Evolutionary conservation across 2,888 invertebrate genomes (phyloP).

Genomic region (Temnothorax unifasciatus): DNA sequence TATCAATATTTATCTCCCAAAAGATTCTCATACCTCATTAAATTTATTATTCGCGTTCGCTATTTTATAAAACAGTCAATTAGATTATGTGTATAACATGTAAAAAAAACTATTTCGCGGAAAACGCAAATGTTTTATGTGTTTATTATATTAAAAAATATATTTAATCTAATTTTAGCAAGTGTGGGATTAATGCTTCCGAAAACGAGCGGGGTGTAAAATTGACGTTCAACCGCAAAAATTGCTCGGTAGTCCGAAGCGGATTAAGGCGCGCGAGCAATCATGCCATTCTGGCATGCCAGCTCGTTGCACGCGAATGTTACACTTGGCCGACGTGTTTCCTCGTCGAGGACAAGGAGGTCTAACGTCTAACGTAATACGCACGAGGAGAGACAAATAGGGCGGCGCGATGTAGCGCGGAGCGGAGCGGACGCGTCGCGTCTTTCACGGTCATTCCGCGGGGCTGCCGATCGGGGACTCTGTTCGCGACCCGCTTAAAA

Average conservation of each 20-base stretch:
- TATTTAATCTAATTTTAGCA: neutral
- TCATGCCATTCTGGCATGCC: slow-evolving; percentile 20
- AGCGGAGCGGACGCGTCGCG: slow-evolving; percentile 20
- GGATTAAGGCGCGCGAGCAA: slow-evolving; percentile 1
- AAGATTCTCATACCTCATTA: neutral
- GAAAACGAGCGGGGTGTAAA: slow-evolving; percentile 7
- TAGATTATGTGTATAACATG: neutral
- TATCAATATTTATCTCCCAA: neutral
- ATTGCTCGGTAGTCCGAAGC: slow-evolving; percentile 8
- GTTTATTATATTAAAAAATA: neutral
- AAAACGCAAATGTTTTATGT: neutral
- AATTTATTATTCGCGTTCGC: neutral
- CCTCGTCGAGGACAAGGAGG: slow-evolving; percentile 40
- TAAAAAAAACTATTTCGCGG: neutral
- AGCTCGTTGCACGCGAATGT: slow-evolving; percentile 53
- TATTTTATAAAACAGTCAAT: neutral
- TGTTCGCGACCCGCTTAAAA: slow-evolving; percentile 72
- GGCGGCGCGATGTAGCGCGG: slow-evolving; percentile 22
- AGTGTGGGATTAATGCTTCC: neutral
- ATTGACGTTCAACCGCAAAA: neutral
- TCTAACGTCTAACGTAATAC: slow-evolving; percentile 69
- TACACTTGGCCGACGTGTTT: slow-evolving; percentile 50
- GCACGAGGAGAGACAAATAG: slow-evolving; percentile 43
- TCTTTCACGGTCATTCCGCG: slow-evolving; percentile 72
- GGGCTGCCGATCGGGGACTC: slow-evolving; percentile 65